Evolutionary conservation across 2,113 vertebrate genomes (phyloP).

Genomic region (Aphelocoma coerulescens): DNA sequence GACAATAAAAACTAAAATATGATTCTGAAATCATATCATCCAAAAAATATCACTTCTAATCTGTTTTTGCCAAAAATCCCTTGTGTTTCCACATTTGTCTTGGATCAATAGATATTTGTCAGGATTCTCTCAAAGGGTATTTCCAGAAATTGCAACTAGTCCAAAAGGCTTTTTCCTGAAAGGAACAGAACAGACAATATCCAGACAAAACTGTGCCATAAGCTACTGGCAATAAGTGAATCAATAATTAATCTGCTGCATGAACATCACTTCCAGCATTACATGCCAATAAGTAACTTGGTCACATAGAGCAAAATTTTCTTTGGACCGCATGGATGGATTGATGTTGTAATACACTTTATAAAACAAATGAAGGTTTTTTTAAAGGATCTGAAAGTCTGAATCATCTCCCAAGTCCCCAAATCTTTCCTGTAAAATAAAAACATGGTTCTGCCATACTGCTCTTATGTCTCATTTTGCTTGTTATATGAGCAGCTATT

Average conservation of each 20-base stretch:
- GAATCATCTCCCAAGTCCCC: background rate
- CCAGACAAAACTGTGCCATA: background rate
- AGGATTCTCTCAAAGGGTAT: background rate
- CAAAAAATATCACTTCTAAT: background rate
- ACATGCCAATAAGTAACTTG: background rate
- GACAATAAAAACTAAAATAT: background rate
- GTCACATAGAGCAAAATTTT: background rate
- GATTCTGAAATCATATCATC: background rate
- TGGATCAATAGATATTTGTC: background rate
- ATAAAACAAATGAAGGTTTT: background rate
- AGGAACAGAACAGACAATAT: background rate
- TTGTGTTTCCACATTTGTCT: background rate
- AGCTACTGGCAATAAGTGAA: background rate
- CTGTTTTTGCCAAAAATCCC: background rate
- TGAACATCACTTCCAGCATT: background rate
- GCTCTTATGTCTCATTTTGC: background rate
- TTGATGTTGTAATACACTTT: background rate
- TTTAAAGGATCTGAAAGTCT: background rate
- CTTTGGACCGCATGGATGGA: background rate
- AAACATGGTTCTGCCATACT: background rate
- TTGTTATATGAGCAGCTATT: background rate
- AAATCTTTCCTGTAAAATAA: background rate
- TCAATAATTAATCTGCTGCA: background rate
- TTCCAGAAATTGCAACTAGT: background rate
- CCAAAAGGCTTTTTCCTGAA: background rate